Conservation (phyloP, 2,113 vertebrate genomes). For the Ptilorrhoa leucosticta region DNA sequence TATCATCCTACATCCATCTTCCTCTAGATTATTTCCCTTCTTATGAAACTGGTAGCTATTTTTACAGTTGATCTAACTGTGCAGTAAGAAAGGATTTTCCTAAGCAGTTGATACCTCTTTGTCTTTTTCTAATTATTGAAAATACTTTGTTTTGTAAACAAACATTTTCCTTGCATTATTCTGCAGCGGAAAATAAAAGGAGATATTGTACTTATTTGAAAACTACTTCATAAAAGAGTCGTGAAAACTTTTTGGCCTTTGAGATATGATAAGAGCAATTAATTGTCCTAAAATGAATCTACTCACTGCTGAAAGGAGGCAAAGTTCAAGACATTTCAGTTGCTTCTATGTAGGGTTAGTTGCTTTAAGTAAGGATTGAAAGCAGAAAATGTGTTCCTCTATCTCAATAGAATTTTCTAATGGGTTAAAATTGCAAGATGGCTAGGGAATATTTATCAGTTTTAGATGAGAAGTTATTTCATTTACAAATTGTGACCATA, state of each 20-base stretch:
- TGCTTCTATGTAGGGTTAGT: neutral
- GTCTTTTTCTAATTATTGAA: neutral
- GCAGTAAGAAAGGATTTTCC: neutral
- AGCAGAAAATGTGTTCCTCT: neutral
- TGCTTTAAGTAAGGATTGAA: neutral
- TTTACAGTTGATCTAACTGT: neutral
- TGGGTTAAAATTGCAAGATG: neutral
- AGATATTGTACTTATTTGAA: neutral
- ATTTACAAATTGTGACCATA: neutral
- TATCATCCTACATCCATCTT: neutral
- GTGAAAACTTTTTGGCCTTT: neutral
- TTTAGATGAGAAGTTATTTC: neutral
- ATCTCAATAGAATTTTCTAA: neutral
- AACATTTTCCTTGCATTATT: neutral
- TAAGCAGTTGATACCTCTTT: neutral
- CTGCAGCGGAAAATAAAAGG: neutral
- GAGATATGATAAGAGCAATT: neutral
- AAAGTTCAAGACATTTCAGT: neutral
- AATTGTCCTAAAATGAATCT: neutral
- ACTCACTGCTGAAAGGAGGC: neutral
- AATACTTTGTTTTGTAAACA: neutral
- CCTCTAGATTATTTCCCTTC: neutral
- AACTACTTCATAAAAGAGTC: neutral
- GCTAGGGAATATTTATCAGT: neutral
- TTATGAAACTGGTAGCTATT: neutral